Percentiles rank a stretch among this genome's conserved stretches.
Conservation (phyloP, 2,797 vertebrate genomes). For the Typhlichthys eigenmanni region DNA sequence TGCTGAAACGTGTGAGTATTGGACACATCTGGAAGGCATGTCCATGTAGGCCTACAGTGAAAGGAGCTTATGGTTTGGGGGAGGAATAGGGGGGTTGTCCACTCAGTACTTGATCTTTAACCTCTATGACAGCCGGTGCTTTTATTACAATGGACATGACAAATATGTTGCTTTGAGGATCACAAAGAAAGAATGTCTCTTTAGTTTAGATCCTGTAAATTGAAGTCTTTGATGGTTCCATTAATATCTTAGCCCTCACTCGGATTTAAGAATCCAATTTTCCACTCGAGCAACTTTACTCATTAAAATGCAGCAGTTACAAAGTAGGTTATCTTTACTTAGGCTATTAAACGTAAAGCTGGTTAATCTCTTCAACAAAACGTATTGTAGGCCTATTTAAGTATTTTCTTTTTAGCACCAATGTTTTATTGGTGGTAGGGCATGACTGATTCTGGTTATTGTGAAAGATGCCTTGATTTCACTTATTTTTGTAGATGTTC, state of each 20-base stretch:
- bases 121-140: not conserved
- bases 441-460: too few species aligned
- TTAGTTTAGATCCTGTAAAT: not conserved
- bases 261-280: slow-evolving; percentile 42
- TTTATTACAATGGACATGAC: slow-evolving; percentile 7
- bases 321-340: slow-evolving; percentile 38
- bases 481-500: too few species aligned
- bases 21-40: slow-evolving; percentile 13
- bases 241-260: slow-evolving; percentile 25
- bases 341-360: slow-evolving; percentile 13
- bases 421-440: too few species aligned
- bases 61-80: slow-evolving; percentile 7
- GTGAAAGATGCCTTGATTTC: too few species aligned
- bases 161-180: slow-evolving; percentile 13
- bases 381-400: not conserved
- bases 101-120: too few species aligned
- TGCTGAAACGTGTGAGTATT: not conserved
- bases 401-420: too few species aligned
- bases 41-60: slow-evolving; percentile 3
- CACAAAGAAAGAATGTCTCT: slow-evolving; percentile 3
- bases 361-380: not conserved
- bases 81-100: too few species aligned
- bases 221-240: slow-evolving; percentile 21
- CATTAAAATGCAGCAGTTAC: slow-evolving; percentile 35
- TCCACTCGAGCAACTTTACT: slow-evolving; percentile 35